These are phyloP conservation scores for Hycleus phaleratus DNA, from an alignment of 1,140 invertebrate species.

Conservation along the genomic window DNA sequence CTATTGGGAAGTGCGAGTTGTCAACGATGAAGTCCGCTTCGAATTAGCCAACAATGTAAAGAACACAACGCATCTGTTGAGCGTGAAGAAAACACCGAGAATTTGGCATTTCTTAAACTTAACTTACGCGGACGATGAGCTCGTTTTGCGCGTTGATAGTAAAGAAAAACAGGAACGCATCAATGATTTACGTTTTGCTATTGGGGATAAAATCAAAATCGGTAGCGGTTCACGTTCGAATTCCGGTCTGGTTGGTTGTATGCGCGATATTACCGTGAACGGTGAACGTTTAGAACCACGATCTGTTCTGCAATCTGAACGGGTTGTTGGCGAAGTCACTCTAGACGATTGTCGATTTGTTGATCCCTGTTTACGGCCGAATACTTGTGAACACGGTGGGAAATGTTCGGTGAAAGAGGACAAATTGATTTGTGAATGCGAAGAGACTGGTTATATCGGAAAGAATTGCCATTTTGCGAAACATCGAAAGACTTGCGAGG, in stretches of 20 bases:
- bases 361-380: slow-evolving; percentile 79
- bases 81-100: slow-evolving; percentile 67
- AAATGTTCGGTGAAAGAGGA: slow-evolving; percentile 84
- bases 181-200: slow-evolving; percentile 44
- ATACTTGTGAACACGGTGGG: slow-evolving; percentile 86
- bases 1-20: slow-evolving; percentile 81
- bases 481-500: slow-evolving; percentile 86
- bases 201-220: slow-evolving; percentile 57
- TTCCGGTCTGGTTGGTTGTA: slow-evolving; percentile 79
- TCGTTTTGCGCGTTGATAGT: slow-evolving; percentile 67
- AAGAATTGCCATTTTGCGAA: slow-evolving; percentile 90
- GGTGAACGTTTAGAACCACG: slow-evolving; percentile 62
- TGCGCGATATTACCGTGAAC: slow-evolving; percentile 81
- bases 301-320: slow-evolving; percentile 70
- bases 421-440: slow-evolving; percentile 79
- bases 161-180: slow-evolving; percentile 53
- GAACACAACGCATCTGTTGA: slow-evolving; percentile 66
- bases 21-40: slow-evolving; percentile 76
- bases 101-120: slow-evolving; percentile 73
- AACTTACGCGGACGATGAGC: slow-evolving; percentile 63
- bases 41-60: slow-evolving; percentile 62
- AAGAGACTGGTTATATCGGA: slow-evolving; percentile 77
- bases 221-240: slow-evolving; percentile 62
- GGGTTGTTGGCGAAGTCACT: slow-evolving; percentile 77
- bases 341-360: slow-evolving; percentile 87